Base-by-base conservation (phyloP, 2,797 vertebrate genomes). In the Schizothorax lantsangensis region DNA sequence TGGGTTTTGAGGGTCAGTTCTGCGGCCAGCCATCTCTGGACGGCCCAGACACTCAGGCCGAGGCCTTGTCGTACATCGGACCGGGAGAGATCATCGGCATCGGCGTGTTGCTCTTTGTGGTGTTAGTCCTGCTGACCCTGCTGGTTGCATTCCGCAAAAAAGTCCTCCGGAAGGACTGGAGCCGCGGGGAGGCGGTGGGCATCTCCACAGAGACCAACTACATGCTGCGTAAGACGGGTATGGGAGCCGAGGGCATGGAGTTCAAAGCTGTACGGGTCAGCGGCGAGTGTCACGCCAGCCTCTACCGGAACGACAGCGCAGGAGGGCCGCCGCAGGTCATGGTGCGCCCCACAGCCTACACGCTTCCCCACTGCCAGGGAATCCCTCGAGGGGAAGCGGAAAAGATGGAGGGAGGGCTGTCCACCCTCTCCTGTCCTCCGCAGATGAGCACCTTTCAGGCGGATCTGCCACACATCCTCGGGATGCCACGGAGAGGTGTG, bases 81-180 rank as follows among this genome's bases (percentile, higher is more conserved):
- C 98, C 97, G 6, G 98, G 97, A 89, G 98, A 99, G 90, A 95
- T 99, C 59, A 97, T 99, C 43, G 98, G 98, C 86, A 98, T 99
- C 7, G 97, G 97, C 0, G 97, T 96, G 57, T 96, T 99, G 5
- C 94, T 96, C 49, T 97, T 98, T 66, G 95, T 98, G 92, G 96
- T 99, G 91, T 92, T 98, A 64, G 79, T 96, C 69, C 94, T 99
- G 81, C 94, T 99, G 0, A 15, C 97, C 85, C 94, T 99, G 74
- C 97, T 99, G 79, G 89, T 97, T 2, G 93, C 96, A 47, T 98
- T 99, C 83, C 96, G 97, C 79, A 97, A 98, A 90, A 99, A 98
- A 92, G 96, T 99, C 0, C 95, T 97, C 5, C 93, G 95, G 90
- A 97, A 97, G 88, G 96, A 95, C 66, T 84, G 88, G 85, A 92